Evolutionary conservation across 2,113 vertebrate species (phyloP), one percentile per base, ranked within the genome.

Genomic region (Lagopus leucura): DNA sequence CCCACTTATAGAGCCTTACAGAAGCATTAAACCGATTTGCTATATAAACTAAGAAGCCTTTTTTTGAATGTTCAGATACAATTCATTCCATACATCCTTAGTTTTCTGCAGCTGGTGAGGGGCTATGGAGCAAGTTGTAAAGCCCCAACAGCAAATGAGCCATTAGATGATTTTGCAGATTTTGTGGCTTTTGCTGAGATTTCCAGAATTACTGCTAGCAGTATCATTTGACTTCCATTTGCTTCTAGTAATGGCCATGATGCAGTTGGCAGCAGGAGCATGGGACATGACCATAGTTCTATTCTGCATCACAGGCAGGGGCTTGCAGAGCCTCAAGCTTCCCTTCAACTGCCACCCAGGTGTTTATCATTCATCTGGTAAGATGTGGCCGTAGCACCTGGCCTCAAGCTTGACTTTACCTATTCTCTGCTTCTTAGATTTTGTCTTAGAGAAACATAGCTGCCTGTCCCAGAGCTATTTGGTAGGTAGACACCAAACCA

Each of bases 201-300:
- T 64, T 82, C 38, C 75, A 38, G 9, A 32, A 2, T 17, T 67
- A 38, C 60, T 73, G 18, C 71, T 61, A 25, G 38, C 0, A 1
- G 15, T 30, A 25, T 21, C n/a, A 13, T 77, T 77, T 78, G 36
- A 21, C 38, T 38, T 38, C 38, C 38, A 38, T 38, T 38, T 38
- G 9, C 38, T 38, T 38, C 38, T 38, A 38, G 38, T 10, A 60
- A 25, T 0, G 0, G 17, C 42, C 63, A 1, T 17, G 32, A 13
- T 48, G 32, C 6, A 71, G n/a, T 9, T 76, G 52, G 47, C 47
- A 76, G 47, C 1, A 50, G 34, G 8, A 85, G 13, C n/a, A 63
- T 20, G 30, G 22, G 45, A 17, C 25, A 77, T 32, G 69, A 65
- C 12, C 17, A 18, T 73, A 57, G 34, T 3, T 63, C 14, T 13